Evolutionary conservation across 2,797 vertebrate genomes (phyloP).

Genomic region (Fratercula arctica): DNA sequence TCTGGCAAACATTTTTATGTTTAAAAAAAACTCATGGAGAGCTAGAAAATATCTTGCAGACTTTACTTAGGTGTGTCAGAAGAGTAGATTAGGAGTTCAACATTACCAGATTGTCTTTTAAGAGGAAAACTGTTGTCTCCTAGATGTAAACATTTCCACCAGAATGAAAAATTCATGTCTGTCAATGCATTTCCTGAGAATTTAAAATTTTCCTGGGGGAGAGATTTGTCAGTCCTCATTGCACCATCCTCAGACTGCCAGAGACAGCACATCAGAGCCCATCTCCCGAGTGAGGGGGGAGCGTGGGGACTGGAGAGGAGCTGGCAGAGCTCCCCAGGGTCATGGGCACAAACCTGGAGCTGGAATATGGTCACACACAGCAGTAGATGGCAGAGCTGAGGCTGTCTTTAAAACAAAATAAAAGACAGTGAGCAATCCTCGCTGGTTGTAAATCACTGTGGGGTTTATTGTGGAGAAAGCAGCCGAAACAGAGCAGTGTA

Average conservation of each 20-base stretch:
- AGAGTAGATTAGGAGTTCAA: not conserved
- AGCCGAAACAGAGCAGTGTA: fast-evolving
- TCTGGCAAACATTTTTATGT: not conserved
- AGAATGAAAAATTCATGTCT: not conserved
- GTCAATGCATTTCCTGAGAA: not conserved
- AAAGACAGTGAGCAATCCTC: not conserved
- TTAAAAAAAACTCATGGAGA: not conserved
- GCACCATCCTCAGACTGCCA: not conserved
- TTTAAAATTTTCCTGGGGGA: not conserved
- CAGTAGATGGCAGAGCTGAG: not conserved
- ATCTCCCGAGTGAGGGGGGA: fast-evolving
- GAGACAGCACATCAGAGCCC: not conserved
- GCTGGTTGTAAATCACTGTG: not conserved
- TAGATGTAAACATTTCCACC: not conserved
- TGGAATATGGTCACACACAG: not conserved
- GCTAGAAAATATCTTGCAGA: not conserved
- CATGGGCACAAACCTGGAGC: not conserved
- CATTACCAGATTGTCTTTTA: not conserved
- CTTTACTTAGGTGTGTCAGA: not conserved
- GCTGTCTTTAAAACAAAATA: not conserved
- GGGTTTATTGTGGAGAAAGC: not conserved
- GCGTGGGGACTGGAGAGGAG: not conserved
- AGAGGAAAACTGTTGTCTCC: not conserved
- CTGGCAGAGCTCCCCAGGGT: not conserved
- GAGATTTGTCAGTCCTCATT: not conserved